Percentiles rank a stretch among this genome's conserved stretches.
Evolutionary conservation across 2,797 vertebrate species (phyloP).

Genomic region (Enteromius unitaeniatus): DNA sequence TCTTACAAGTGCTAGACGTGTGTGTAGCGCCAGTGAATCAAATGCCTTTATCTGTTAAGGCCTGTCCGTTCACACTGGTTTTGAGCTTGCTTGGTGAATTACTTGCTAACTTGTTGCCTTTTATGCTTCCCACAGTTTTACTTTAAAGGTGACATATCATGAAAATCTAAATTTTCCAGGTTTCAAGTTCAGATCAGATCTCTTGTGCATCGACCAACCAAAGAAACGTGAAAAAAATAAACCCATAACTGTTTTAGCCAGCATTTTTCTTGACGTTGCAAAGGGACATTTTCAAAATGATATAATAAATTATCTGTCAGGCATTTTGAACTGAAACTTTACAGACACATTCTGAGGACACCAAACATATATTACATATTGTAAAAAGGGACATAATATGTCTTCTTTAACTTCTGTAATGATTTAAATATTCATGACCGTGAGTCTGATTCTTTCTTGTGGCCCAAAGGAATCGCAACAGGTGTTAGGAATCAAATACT

Average conservation of each 20-base stretch:
- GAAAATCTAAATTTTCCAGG: too few species aligned
- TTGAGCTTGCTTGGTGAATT: conserved; percentile 69
- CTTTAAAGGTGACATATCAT: conserved; percentile 32
- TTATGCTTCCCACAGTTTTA: conserved; percentile 52
- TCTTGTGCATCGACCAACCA: too few species aligned
- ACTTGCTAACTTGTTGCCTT: conserved; percentile 52
- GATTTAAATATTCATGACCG: neutral
- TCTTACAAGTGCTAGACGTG: conserved; percentile 65
- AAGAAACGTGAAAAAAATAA: too few species aligned
- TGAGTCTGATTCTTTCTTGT: neutral
- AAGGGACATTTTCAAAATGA: too few species aligned
- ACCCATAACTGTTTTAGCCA: too few species aligned
- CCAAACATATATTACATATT: too few species aligned
- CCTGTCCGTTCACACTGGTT: conserved; percentile 69
- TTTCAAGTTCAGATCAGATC: too few species aligned
- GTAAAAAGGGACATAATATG: too few species aligned
- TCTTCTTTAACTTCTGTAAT: neutral
- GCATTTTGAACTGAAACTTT: too few species aligned
- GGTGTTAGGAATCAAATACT: conserved; percentile 51
- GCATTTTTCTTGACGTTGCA: too few species aligned
- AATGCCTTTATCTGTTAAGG: conserved; percentile 69
- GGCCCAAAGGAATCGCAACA: conserved; percentile 40
- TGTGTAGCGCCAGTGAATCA: conserved; percentile 64
- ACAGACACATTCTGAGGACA: too few species aligned
- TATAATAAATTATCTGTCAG: too few species aligned